Percentiles rank a stretch among this genome's conserved stretches.
Evolutionary conservation across 2,888 invertebrate species (phyloP).

Genomic region (Dromius quadrimaculatus): DNA sequence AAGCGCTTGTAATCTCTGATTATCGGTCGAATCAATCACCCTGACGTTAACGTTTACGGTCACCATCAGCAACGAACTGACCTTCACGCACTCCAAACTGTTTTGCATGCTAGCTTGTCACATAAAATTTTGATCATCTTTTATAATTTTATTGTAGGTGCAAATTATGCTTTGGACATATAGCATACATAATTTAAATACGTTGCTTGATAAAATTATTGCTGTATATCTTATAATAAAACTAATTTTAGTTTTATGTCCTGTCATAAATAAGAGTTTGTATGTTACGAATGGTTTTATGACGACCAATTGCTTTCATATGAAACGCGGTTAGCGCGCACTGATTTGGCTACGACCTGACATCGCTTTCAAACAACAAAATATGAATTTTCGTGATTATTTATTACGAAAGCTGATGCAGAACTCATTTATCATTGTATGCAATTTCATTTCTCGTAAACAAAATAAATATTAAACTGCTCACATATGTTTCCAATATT

Average conservation of each 20-base stretch:
- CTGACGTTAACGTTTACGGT: constrained; percentile 38
- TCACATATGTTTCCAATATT: too few species aligned
- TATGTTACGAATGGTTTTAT: constrained; percentile 37
- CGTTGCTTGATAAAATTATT: constrained; percentile 46
- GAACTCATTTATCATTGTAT: constrained; percentile 4
- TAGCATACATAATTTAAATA: constrained; percentile 36
- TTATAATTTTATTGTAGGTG: constrained; percentile 44
- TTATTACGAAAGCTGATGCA: constrained; percentile 10
- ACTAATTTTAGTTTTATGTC: constrained; percentile 50
- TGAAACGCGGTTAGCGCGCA: constrained; percentile 22
- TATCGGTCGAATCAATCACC: constrained; percentile 46
- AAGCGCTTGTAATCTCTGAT: constrained; percentile 48
- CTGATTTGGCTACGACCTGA: constrained; percentile 16
- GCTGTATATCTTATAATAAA: constrained; percentile 46
- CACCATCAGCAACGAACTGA: too few species aligned
- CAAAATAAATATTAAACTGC: constrained; percentile 1
- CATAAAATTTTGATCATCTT: constrained; percentile 41
- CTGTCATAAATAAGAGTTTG: constrained; percentile 44
- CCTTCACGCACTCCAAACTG: constrained; percentile 29
- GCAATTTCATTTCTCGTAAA: constrained; percentile 8
- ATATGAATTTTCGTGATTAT: background rate
- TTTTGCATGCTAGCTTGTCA: constrained; percentile 22
- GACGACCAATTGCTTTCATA: constrained; percentile 22
- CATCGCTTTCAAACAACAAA: background rate
- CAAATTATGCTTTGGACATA: constrained; percentile 23